Evolutionary conservation across 1,140 invertebrate species (phyloP).

Genomic region (Holcopasites calliopsidis): DNA sequence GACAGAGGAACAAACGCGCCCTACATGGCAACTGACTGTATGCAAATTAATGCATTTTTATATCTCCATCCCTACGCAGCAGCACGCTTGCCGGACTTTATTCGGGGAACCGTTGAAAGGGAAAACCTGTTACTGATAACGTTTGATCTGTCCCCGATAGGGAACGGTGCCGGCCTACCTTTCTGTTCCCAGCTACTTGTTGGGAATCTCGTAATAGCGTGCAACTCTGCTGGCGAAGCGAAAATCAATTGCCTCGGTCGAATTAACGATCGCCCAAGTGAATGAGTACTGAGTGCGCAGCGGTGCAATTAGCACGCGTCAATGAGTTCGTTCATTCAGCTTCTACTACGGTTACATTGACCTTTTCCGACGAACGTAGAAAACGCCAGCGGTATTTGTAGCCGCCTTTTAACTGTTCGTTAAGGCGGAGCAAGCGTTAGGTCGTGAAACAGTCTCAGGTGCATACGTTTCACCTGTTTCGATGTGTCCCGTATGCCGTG

Average conservation of each 20-base stretch:
- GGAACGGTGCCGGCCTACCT: too few species aligned
- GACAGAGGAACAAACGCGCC: constrained; percentile 61
- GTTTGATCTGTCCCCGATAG: too few species aligned
- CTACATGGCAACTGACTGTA: constrained; percentile 72
- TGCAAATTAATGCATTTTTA: constrained; percentile 78
- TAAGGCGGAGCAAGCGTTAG: constrained; percentile 64
- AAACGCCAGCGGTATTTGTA: too few species aligned
- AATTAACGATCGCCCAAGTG: constrained; percentile 44
- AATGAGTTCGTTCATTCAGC: neutral
- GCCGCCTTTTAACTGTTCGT: constrained; percentile 45
- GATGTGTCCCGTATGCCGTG: constrained; percentile 76
- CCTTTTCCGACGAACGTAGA: too few species aligned
- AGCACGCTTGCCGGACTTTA: constrained; percentile 31
- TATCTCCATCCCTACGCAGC: constrained; percentile 67
- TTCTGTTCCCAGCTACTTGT: too few species aligned
- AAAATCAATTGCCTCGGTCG: constrained; percentile 33
- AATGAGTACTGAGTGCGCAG: neutral
- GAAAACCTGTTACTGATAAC: constrained; percentile 77
- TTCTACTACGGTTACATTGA: too few species aligned
- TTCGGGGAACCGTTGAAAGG: constrained; percentile 76
- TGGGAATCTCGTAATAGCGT: too few species aligned
- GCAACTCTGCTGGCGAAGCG: too few species aligned
- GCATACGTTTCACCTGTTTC: constrained; percentile 77
- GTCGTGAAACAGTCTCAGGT: constrained; percentile 69
- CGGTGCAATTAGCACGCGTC: neutral